Conservation (phyloP, 1,140 invertebrate genomes). For the Scaptodrosophila lebanonensis region DNA sequence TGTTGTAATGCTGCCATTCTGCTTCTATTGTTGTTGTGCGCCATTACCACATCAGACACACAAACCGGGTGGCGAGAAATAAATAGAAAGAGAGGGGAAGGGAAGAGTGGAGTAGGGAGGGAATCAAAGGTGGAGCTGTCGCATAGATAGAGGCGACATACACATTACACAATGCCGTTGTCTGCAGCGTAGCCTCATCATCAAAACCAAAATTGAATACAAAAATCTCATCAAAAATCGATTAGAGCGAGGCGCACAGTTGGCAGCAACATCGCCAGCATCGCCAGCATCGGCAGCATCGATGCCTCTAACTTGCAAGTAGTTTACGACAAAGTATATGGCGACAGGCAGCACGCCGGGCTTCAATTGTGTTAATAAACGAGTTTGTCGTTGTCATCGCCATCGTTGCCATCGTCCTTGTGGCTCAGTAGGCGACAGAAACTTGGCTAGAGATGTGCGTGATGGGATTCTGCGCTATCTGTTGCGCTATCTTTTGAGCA, state of each 20-base stretch:
- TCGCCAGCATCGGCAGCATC: not conserved
- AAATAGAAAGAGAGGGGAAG: no score
- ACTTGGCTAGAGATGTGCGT: no score
- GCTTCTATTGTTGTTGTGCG: not conserved
- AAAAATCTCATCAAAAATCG: constrained; percentile 72
- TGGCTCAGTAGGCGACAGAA: no score
- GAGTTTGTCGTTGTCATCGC: constrained; percentile 17
- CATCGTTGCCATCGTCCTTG: constrained; percentile 7
- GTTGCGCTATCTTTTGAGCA: no score
- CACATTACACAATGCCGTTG: not conserved
- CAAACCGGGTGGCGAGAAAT: no score
- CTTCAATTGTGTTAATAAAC: constrained; percentile 55
- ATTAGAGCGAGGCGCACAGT: constrained; percentile 45
- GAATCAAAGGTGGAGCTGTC: constrained; percentile 21
- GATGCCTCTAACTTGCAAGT: constrained; percentile 18
- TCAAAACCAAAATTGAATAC: constrained; percentile 70
- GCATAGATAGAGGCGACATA: not conserved
- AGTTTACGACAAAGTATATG: constrained; percentile 28
- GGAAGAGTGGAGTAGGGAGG: no score
- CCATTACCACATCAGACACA: constrained; percentile 30
- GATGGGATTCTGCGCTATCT: no score
- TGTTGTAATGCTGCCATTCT: constrained; percentile 28
- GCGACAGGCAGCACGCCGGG: constrained; percentile 11
- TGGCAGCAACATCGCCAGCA: not conserved
- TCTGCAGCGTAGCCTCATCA: constrained; percentile 44